Percentiles rank a stretch among this genome's conserved stretches.
phyloP scores from a whole-genome alignment of 2,888 invertebrate species.

The Ctenicera cuprea region DNA sequence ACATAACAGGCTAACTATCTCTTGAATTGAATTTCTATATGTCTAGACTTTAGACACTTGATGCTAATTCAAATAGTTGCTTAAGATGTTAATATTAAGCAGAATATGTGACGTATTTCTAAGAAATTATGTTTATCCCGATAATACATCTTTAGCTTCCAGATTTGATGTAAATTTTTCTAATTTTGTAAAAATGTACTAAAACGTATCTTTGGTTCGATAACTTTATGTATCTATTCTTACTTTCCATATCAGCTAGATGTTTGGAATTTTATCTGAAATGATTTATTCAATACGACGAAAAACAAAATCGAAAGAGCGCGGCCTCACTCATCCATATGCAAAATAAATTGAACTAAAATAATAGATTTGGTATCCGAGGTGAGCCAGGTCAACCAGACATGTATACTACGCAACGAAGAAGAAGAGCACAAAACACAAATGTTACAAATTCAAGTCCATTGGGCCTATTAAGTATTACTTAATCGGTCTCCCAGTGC shows the following conservation, averaged over 20 bases:
- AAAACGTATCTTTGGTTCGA: no score
- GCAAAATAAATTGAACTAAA: slow-evolving; percentile 1
- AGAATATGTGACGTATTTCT: no score
- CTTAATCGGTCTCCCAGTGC: slow-evolving; percentile 24
- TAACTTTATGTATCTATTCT: no score
- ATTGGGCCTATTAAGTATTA: slow-evolving; percentile 22
- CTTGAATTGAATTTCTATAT: no score
- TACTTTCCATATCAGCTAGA: background rate
- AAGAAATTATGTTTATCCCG: no score
- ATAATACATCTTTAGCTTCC: no score
- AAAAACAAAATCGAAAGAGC: background rate
- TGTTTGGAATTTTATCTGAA: background rate
- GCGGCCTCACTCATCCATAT: background rate
- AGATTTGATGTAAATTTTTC: no score
- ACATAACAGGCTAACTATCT: no score
- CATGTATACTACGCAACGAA: background rate
- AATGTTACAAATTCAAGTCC: slow-evolving; percentile 5
- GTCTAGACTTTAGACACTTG: no score
- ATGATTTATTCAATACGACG: slow-evolving; percentile 1
- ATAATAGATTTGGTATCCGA: background rate
- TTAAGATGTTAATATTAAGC: no score
- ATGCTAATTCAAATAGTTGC: no score
- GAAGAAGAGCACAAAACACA: background rate
- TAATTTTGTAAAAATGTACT: no score
- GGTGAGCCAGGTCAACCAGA: slow-evolving; percentile 1